These are phyloP conservation scores for Drosophila mercatorum DNA, from an alignment of 2,888 invertebrate genomes.

Conservation along the genomic window DNA sequence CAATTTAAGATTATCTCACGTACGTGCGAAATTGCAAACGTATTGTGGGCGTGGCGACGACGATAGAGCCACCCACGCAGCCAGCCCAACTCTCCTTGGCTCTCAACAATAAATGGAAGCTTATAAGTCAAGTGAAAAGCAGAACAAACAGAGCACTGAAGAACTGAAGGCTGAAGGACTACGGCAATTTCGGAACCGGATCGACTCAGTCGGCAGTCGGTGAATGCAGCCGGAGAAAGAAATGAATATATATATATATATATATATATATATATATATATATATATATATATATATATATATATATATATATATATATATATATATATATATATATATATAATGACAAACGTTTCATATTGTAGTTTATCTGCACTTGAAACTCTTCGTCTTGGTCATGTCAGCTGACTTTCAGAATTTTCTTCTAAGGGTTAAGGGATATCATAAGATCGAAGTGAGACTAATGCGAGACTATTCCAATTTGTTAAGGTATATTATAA, in stretches of 20 bases:
- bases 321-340: no score
- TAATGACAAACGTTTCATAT: no score
- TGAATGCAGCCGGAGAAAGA: background rate
- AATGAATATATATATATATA: background rate
- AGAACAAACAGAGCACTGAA: slow-evolving; percentile 62
- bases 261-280: no score
- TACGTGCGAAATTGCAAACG: slow-evolving; percentile 78
- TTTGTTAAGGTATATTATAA: no score
- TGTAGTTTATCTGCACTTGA: no score
- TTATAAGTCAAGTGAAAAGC: slow-evolving; percentile 77
- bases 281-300: no score
- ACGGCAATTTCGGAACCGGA: slow-evolving; percentile 51
- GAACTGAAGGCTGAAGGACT: slow-evolving; percentile 43
- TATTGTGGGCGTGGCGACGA: slow-evolving; percentile 70
- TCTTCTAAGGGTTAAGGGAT: no score
- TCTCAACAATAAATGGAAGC: slow-evolving; percentile 73
- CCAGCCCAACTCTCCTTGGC: slow-evolving; percentile 23
- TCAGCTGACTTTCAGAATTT: no score
- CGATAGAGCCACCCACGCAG: slow-evolving; percentile 27
- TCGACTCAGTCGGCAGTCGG: slow-evolving; percentile 23
- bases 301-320: no score
- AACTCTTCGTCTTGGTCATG: no score
- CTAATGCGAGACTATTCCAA: no score
- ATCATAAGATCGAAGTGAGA: no score
- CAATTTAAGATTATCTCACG: slow-evolving; percentile 80